Conservation (phyloP, 2,797 vertebrate genomes). For the Schizopygopsis malacanthus region DNA sequence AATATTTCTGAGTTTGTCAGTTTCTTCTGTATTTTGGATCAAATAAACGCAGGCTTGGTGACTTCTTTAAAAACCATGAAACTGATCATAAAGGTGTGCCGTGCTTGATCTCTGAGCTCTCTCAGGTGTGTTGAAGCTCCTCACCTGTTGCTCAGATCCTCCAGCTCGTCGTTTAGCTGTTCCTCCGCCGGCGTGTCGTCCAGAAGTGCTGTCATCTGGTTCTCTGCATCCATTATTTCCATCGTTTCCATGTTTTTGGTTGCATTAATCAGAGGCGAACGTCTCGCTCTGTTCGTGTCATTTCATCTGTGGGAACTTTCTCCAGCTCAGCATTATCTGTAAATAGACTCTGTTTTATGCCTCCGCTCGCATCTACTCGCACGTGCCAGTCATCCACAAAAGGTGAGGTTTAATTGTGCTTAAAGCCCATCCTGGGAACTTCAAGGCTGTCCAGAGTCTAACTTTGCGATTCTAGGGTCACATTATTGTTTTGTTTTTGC, state of each 20-base stretch:
- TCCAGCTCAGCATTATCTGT: slow-evolving; percentile 79
- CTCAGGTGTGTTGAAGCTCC: background rate
- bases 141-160: slow-evolving; percentile 77
- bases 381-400: background rate
- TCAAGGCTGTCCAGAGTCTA: background rate
- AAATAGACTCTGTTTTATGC: slow-evolving; percentile 79
- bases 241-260: slow-evolving; percentile 41
- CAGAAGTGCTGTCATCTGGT: slow-evolving; percentile 48
- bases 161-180: slow-evolving; percentile 66
- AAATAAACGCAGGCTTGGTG: too few relatives aligned
- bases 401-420: background rate
- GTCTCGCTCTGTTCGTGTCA: slow-evolving; percentile 62
- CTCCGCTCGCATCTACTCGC: background rate
- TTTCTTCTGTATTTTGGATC: too few relatives aligned
- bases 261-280: slow-evolving; percentile 30
- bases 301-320: slow-evolving; percentile 61
- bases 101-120: background rate
- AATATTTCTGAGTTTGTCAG: too few relatives aligned
- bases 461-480: background rate
- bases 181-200: slow-evolving; percentile 37
- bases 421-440: background rate
- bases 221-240: slow-evolving; percentile 57
- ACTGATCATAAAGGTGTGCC: too few relatives aligned
- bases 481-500: slow-evolving; percentile 11
- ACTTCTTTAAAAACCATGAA: too few relatives aligned